Conservation (phyloP, 2,797 vertebrate species). For the Falco biarmicus region DNA sequence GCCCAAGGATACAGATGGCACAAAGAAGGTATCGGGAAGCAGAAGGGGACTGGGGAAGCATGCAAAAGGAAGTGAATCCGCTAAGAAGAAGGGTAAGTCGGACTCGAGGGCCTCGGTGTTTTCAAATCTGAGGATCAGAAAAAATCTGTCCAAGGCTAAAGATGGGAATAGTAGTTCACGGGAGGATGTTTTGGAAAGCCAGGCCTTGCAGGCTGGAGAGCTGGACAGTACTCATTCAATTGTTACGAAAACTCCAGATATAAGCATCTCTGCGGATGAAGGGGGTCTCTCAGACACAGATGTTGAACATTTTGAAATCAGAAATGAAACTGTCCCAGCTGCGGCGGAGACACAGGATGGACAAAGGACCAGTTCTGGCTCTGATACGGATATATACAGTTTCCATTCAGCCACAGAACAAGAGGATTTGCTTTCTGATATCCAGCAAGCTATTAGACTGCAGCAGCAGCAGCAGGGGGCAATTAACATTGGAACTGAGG, state of each 20-base stretch:
- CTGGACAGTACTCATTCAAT: conserved; percentile 84
- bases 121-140: conserved; percentile 92
- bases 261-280: conserved; percentile 87
- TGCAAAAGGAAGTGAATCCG: conserved; percentile 79
- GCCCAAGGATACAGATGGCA: conserved; percentile 84
- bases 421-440: conserved; percentile 96
- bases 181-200: conserved; percentile 86
- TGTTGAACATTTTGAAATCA: conserved; percentile 75
- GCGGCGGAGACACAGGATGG: conserved; percentile 78
- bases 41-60: conserved; percentile 86
- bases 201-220: conserved; percentile 82
- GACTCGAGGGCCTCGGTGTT: conserved; percentile 92
- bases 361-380: conserved; percentile 91
- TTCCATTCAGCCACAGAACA: conserved; percentile 96
- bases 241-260: conserved; percentile 87
- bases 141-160: conserved; percentile 85
- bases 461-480: conserved; percentile 85
- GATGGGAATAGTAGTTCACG: conserved; percentile 85
- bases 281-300: conserved; percentile 88
- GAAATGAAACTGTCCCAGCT: conserved; percentile 73
- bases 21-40: conserved; percentile 85
- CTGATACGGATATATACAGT: conserved; percentile 97
- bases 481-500: conserved; percentile 59
- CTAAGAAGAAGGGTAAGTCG: conserved; percentile 89
- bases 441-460: conserved; percentile 93